phyloP scores from a whole-genome alignment of 2,797 vertebrate genomes.

The Premnoplex brunnescens region DNA sequence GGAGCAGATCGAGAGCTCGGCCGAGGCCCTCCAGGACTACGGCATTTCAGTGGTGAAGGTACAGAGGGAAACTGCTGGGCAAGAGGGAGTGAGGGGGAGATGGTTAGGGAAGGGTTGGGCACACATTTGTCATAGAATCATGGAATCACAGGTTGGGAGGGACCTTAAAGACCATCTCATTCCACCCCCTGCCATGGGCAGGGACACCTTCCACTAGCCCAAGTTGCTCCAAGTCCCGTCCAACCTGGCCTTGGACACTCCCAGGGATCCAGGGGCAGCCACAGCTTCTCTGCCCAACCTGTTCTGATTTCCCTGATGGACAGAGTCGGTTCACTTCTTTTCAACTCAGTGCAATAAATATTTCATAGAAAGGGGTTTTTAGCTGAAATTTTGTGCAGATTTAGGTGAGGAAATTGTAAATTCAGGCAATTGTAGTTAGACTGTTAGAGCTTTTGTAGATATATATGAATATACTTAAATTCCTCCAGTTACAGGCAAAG shows the following conservation, averaged over 20 bases:
- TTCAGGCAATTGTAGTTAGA: not conserved
- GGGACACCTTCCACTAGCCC: not conserved
- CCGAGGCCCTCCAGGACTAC: constrained; percentile 29
- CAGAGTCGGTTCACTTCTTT: not conserved
- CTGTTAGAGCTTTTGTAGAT: not conserved
- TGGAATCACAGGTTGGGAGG: not conserved
- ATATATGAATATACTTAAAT: not conserved
- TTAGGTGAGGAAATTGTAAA: not conserved
- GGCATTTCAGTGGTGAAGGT: constrained; percentile 54
- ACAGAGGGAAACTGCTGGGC: not conserved
- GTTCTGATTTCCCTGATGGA: not conserved
- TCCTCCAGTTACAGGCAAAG: not conserved
- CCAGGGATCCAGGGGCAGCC: not conserved
- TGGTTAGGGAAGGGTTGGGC: not conserved
- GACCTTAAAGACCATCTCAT: not conserved
- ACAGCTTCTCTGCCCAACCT: not conserved
- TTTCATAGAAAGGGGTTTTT: not conserved
- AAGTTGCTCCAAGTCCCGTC: not conserved
- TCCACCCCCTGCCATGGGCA: not conserved
- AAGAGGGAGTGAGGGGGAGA: not conserved
- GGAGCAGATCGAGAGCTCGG: constrained; percentile 50
- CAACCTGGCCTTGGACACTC: not conserved
- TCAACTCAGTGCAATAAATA: not conserved
- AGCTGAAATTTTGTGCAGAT: not conserved
- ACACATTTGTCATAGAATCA: not conserved